A percentile compares a stretch with the other conserved stretches of the same genome.
These are phyloP conservation scores for Drosophila mojavensis DNA, from an alignment of 1,140 invertebrate species.

Conservation along the genomic window DNA sequence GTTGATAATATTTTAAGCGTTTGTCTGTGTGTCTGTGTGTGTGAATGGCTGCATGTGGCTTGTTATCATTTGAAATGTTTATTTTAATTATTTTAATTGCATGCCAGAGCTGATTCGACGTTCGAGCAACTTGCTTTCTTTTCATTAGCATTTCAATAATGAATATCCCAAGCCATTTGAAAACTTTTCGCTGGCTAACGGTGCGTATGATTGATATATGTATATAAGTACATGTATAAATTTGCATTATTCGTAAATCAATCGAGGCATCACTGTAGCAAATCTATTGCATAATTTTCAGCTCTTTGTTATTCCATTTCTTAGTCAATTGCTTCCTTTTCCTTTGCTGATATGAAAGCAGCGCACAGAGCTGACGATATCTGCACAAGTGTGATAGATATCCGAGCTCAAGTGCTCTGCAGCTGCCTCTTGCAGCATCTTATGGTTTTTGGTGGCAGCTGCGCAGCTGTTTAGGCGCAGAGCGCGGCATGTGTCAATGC, in stretches of 20 bases:
- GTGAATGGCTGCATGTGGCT: background rate
- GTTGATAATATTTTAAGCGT: conserved; percentile 68
- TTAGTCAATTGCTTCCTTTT: conserved; percentile 27
- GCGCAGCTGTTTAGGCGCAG: conserved; percentile 27
- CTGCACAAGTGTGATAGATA: conserved; percentile 64
- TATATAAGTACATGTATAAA: background rate
- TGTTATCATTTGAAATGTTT: conserved; percentile 66
- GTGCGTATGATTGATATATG: conserved; percentile 53
- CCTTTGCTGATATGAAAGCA: too few species aligned
- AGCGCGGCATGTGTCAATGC: conserved; percentile 73
- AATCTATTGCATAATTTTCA: conserved; percentile 36
- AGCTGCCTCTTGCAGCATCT: conserved; percentile 30
- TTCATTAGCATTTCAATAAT: conserved; percentile 29
- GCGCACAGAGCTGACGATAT: conserved; percentile 18
- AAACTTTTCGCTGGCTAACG: conserved; percentile 17
- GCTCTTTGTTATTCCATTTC: conserved; percentile 36
- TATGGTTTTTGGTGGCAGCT: conserved; percentile 8
- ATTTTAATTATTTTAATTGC: conserved; percentile 71
- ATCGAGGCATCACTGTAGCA: conserved; percentile 6
- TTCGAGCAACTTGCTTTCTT: conserved; percentile 32
- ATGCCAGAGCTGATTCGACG: conserved; percentile 30
- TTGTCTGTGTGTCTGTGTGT: conserved; percentile 9
- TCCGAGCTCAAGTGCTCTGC: conserved; percentile 23
- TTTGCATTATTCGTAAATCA: conserved; percentile 34
- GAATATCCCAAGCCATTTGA: background rate